Conservation (phyloP, 2,797 vertebrate genomes). For the Gila robusta region DNA sequence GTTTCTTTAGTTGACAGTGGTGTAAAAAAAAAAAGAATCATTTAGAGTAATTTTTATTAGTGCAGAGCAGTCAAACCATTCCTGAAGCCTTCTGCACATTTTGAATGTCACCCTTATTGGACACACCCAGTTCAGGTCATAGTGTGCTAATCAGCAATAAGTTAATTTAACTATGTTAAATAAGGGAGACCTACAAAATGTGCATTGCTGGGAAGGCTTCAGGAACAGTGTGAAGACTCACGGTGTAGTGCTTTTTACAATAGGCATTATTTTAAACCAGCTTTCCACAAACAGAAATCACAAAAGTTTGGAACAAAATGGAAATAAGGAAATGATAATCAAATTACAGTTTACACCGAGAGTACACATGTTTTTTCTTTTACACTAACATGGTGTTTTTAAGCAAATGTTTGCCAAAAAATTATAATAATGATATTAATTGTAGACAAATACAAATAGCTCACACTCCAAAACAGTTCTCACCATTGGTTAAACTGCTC, state of each 20-base stretch:
- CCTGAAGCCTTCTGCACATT: neutral
- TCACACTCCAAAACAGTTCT: neutral
- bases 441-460: neutral
- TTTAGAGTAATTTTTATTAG: neutral
- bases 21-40: neutral
- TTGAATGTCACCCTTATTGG: neutral
- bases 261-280: neutral
- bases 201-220: neutral
- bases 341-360: no score
- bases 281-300: neutral
- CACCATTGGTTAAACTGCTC: constrained; percentile 11
- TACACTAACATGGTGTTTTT: neutral
- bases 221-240: neutral
- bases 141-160: neutral
- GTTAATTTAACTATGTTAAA: neutral
- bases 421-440: neutral
- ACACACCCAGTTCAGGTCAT: neutral
- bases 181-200: neutral
- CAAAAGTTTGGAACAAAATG: no score
- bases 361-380: neutral
- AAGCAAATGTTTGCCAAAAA: neutral
- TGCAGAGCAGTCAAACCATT: neutral
- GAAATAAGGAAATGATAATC: no score
- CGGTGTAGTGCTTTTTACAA: neutral
- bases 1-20: neutral